Conservation (phyloP, 35 echinoderm and acorn worm genomes). For the Holothuria glaberrima region DNA sequence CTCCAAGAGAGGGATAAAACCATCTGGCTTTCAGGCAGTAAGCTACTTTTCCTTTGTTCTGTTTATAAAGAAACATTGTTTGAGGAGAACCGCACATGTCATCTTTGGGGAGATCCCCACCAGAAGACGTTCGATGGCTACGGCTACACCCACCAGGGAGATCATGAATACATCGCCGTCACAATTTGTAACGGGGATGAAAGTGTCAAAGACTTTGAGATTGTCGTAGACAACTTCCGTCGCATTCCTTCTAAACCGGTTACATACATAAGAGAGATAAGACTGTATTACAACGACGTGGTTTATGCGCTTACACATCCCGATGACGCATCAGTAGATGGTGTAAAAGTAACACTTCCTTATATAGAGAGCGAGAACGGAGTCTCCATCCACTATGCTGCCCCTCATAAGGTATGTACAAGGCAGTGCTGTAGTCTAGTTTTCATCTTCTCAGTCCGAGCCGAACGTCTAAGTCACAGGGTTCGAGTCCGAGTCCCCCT, state of each 20-base stretch:
- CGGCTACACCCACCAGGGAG: slow-evolving; percentile 45
- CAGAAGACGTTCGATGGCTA: too few species aligned
- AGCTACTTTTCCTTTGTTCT: too few species aligned
- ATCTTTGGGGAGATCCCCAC: slow-evolving; percentile 32
- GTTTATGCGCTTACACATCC: slow-evolving; percentile 24
- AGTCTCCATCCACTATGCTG: slow-evolving; percentile 14
- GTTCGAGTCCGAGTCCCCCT: too few species aligned
- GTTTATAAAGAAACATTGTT: too few species aligned
- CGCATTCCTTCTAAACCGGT: slow-evolving; percentile 4
- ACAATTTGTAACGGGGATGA: slow-evolving; percentile 36
- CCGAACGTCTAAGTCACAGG: too few species aligned
- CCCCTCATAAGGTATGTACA: slow-evolving; percentile 26
- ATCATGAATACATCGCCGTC: slow-evolving; percentile 29
- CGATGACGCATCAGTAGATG: slow-evolving; percentile 11
- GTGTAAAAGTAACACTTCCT: slow-evolving; percentile 11
- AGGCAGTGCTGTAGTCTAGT: too few species aligned
- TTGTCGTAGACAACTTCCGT: slow-evolving; percentile 50
- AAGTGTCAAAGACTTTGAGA: slow-evolving; percentile 28
- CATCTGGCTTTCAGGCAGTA: too few species aligned
- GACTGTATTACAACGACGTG: slow-evolving; percentile 35
- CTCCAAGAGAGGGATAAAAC: too few species aligned
- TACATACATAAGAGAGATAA: slow-evolving; percentile 24
- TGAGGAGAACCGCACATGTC: slow-evolving; percentile 5
- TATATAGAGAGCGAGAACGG: background rate
- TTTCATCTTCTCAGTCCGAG: too few species aligned